phyloP scores from a whole-genome alignment of 2,797 vertebrate genomes.

The Hypotaenidia philippensis region DNA sequence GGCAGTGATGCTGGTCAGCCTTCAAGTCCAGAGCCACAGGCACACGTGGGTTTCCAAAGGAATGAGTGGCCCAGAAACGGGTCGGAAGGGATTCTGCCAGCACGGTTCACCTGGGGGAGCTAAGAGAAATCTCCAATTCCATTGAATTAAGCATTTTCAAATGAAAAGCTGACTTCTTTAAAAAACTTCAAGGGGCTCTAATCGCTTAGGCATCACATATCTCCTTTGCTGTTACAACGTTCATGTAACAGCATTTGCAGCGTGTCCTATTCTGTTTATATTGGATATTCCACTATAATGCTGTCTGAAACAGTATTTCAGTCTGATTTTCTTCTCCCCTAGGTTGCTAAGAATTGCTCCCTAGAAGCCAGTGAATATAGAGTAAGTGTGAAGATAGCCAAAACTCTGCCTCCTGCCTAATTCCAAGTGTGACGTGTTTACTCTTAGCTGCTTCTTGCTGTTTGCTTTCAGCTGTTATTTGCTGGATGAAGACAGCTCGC shows the following conservation, averaged over 20 bases:
- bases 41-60: rapidly evolving
- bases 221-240: neutral
- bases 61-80: neutral
- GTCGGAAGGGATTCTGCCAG: neutral
- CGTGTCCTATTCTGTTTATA: neutral
- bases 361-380: neutral
- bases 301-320: neutral
- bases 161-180: neutral
- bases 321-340: neutral
- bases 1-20: neutral
- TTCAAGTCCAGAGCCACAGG: neutral
- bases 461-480: neutral
- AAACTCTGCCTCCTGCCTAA: neutral
- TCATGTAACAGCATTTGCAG: neutral
- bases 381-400: neutral
- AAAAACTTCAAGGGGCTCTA: neutral
- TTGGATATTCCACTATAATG: neutral
- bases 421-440: neutral
- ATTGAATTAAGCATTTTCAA: neutral
- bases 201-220: neutral
- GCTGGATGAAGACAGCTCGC: neutral
- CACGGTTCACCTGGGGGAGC: neutral
- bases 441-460: neutral
- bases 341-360: neutral
- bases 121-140: neutral